Percentiles rank a stretch among this genome's conserved stretches.
Evolutionary conservation across 2,888 invertebrate genomes (phyloP).

Genomic region (Atrina japonica): DNA sequence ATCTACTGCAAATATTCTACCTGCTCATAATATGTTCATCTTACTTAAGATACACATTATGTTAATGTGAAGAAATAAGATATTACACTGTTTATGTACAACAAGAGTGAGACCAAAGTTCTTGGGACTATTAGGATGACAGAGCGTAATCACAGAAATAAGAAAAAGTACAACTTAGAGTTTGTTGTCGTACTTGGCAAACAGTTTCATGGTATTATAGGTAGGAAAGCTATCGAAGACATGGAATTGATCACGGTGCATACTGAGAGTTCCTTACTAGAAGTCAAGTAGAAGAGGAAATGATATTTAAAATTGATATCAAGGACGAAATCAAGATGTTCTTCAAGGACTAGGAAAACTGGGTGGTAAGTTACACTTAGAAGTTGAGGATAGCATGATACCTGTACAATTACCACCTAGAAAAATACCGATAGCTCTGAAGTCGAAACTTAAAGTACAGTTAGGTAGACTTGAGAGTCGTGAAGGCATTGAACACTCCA

Average conservation of each 20-base stretch:
- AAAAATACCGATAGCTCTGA: slow-evolving; percentile 36
- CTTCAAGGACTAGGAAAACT: slow-evolving; percentile 44
- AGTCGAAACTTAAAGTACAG: slow-evolving; percentile 38
- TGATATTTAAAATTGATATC: not conserved
- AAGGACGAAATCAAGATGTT: slow-evolving; percentile 16
- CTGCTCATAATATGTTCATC: slow-evolving; percentile 25
- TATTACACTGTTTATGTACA: slow-evolving; percentile 37
- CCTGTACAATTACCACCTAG: slow-evolving; percentile 43
- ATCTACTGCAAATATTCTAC: slow-evolving; percentile 42
- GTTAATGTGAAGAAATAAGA: slow-evolving; percentile 5
- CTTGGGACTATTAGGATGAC: slow-evolving; percentile 24
- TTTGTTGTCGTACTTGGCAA: slow-evolving; percentile 10
- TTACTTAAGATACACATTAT: slow-evolving; percentile 24
- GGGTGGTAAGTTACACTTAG: slow-evolving; percentile 40
- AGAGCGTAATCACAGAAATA: slow-evolving; percentile 32
- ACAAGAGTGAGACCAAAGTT: slow-evolving; percentile 36
- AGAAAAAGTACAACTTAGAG: slow-evolving; percentile 36
- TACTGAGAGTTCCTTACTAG: slow-evolving; percentile 7
- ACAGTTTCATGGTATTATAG: slow-evolving; percentile 1
- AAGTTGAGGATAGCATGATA: slow-evolving; percentile 31
- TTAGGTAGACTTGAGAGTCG: slow-evolving; percentile 26
- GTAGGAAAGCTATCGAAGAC: slow-evolving; percentile 2
- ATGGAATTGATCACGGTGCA: slow-evolving; percentile 26
- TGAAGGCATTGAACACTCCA: slow-evolving; percentile 23
- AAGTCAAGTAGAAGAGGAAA: not conserved